Conservation (phyloP, 2,797 vertebrate species). For the Mastacembelus armatus region DNA sequence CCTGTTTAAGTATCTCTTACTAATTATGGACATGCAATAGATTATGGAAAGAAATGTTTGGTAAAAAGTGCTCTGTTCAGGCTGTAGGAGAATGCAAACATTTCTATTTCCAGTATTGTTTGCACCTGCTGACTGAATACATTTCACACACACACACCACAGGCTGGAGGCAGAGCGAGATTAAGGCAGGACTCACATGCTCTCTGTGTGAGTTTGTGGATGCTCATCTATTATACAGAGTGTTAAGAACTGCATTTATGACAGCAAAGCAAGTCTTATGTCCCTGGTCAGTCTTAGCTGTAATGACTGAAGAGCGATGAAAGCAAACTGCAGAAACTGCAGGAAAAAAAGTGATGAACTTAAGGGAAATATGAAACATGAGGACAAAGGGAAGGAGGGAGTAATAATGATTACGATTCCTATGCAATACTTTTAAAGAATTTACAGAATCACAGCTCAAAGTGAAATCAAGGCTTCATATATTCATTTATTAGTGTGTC, state of each 20-base stretch:
- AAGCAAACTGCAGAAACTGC: constrained; percentile 54
- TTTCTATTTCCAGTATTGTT: constrained; percentile 25
- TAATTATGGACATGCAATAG: no score
- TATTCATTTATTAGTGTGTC: constrained; percentile 26
- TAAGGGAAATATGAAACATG: constrained; percentile 25
- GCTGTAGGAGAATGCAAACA: constrained; percentile 17
- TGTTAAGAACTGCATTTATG: constrained; percentile 34
- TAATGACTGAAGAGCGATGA: constrained; percentile 54
- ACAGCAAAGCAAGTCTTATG: constrained; percentile 56
- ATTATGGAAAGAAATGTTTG: no score
- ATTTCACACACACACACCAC: constrained; percentile 6
- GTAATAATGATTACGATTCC: background rate
- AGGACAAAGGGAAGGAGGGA: constrained; percentile 1
- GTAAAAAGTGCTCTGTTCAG: background rate
- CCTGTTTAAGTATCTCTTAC: background rate
- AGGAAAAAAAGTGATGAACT: constrained; percentile 47
- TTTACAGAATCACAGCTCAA: background rate
- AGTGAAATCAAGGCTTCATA: constrained; percentile 26
- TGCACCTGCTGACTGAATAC: constrained; percentile 49
- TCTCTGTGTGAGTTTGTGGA: background rate
- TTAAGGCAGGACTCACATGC: constrained; percentile 29
- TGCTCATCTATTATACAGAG: background rate
- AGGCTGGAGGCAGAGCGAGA: constrained; percentile 24
- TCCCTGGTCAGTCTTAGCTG: constrained; percentile 56
- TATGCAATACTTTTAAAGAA: background rate